Evolutionary conservation across 2,888 invertebrate species (phyloP).

Genomic region (Phyllotreta cruciferae): DNA sequence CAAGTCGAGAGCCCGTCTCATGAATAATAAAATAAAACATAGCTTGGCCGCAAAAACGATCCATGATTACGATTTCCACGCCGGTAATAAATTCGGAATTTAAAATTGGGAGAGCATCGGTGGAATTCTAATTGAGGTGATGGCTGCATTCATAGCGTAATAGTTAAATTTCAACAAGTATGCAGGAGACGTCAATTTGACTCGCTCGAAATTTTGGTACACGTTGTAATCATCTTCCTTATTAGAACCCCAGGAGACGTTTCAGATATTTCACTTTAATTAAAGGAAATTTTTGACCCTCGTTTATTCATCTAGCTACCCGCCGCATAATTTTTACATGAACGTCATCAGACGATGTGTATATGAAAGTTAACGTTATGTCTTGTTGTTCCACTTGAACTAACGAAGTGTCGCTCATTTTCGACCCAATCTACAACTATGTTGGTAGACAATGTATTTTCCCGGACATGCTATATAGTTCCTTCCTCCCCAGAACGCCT

Average conservation of each 20-base stretch:
- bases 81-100: constrained; percentile 33
- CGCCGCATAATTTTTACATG: too few relatives aligned
- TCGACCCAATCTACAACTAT: constrained; percentile 18
- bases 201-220: constrained; percentile 8
- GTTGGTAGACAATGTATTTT: constrained; percentile 14
- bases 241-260: too few relatives aligned
- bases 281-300: too few relatives aligned
- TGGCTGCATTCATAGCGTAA: constrained; percentile 12
- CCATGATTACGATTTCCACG: constrained; percentile 36
- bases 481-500: constrained; percentile 17
- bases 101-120: constrained; percentile 21
- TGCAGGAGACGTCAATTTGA: constrained; percentile 10
- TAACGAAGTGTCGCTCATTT: constrained; percentile 12
- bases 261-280: too few relatives aligned
- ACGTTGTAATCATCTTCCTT: not conserved
- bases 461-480: constrained; percentile 20
- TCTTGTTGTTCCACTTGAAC: constrained; percentile 9
- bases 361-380: constrained; percentile 14
- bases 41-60: constrained; percentile 32
- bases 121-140: constrained; percentile 27
- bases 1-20: constrained; percentile 31
- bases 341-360: not conserved
- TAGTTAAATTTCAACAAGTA: constrained; percentile 16
- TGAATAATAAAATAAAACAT: constrained; percentile 35
- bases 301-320: too few relatives aligned